These are phyloP conservation scores for Peromyscus nudipes DNA, from an alignment of 2,797 vertebrate species.

Conservation along the genomic window DNA sequence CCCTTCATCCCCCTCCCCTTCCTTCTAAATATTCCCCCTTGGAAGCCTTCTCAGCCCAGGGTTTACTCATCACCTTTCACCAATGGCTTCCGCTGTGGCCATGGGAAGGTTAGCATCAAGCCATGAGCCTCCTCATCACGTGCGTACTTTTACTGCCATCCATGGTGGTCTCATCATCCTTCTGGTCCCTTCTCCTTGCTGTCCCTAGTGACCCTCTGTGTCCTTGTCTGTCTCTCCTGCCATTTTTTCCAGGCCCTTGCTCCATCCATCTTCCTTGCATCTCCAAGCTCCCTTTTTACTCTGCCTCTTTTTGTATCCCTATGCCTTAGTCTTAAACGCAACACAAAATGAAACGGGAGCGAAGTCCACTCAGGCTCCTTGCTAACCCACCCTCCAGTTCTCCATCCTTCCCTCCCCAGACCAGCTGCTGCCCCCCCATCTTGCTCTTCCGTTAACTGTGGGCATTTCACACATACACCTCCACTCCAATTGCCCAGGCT, in stretches of 20 bases:
- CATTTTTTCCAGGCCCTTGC: background rate
- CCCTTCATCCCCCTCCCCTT: background rate
- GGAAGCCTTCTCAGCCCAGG: background rate
- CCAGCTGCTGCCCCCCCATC: background rate
- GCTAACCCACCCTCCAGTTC: background rate
- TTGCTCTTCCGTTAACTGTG: background rate
- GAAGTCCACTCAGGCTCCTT: background rate
- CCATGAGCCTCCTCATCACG: background rate
- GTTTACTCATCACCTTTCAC: background rate
- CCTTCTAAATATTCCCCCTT: background rate
- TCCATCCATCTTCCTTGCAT: background rate
- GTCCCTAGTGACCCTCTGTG: background rate
- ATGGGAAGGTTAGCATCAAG: background rate
- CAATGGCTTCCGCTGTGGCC: conserved; percentile 14
- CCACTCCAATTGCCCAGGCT: background rate
- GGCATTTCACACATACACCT: background rate
- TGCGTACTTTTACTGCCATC: background rate
- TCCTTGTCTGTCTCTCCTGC: background rate
- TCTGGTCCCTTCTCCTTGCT: background rate
- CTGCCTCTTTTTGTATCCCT: background rate
- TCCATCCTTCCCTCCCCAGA: background rate
- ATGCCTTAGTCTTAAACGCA: background rate
- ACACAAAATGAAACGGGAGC: background rate
- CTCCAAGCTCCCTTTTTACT: background rate
- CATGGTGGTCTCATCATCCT: background rate